A percentile compares a stretch with the other conserved stretches of the same genome.
These are phyloP conservation scores for Dolichotis patagonum DNA, from an alignment of 2,113 vertebrate species.

Conservation along the genomic window DNA sequence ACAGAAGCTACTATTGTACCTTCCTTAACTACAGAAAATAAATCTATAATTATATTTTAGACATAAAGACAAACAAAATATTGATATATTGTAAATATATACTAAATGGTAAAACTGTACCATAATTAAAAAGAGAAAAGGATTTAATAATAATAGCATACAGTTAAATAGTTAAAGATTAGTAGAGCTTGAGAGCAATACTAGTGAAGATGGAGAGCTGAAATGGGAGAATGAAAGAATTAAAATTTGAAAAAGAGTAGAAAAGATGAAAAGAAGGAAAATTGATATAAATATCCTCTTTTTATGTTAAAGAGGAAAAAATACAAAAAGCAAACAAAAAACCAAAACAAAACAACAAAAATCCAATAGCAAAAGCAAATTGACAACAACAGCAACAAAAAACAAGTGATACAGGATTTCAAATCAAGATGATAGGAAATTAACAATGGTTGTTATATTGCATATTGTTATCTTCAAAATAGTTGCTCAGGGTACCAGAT, in stretches of 20 bases:
- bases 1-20: not conserved
- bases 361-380: too few relatives aligned
- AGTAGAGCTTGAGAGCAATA: not conserved
- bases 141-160: not conserved
- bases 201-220: not conserved
- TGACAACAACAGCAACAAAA: too few relatives aligned
- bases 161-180: not conserved
- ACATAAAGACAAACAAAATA: not conserved
- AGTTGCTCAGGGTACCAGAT: too few relatives aligned
- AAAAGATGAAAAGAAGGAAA: not conserved
- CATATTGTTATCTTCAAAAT: too few relatives aligned
- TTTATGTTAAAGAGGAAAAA: too few relatives aligned
- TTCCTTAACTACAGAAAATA: not conserved
- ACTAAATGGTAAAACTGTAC: not conserved
- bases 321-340: too few relatives aligned
- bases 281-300: not conserved
- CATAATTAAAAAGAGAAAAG: not conserved
- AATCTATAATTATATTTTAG: not conserved
- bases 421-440: too few relatives aligned
- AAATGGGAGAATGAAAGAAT: not conserved
- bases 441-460: too few relatives aligned
- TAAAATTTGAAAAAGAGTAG: not conserved
- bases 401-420: too few relatives aligned
- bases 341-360: too few relatives aligned
- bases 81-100: not conserved